A percentile compares a stretch with the other conserved stretches of the same genome.
Conservation (phyloP, 2,113 vertebrate species). For the Prionailurus bengalensis region DNA sequence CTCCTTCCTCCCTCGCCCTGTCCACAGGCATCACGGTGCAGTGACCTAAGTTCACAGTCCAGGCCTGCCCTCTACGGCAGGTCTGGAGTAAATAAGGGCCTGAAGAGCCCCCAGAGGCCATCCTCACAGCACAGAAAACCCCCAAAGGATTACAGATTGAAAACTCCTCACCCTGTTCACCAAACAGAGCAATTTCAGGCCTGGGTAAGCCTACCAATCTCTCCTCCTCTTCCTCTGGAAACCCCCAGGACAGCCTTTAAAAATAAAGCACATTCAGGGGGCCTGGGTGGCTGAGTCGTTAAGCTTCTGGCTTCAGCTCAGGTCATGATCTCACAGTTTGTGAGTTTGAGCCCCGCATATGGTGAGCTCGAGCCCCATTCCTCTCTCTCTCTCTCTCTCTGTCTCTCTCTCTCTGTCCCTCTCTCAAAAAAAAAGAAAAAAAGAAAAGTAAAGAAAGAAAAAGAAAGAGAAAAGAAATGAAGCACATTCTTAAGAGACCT, state of each 20-base stretch:
- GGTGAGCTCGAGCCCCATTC: too few relatives aligned
- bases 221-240: neutral
- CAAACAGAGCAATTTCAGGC: neutral
- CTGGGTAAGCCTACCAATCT: neutral
- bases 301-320: too few relatives aligned
- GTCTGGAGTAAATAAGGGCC: neutral
- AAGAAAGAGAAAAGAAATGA: neutral
- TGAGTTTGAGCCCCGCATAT: too few relatives aligned
- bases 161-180: neutral
- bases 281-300: too few relatives aligned
- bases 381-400: too few relatives aligned
- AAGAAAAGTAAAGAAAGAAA: too few relatives aligned
- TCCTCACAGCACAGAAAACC: neutral
- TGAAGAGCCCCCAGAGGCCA: neutral
- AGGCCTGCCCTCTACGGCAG: neutral
- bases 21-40: neutral
- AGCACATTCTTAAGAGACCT: neutral
- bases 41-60: neutral
- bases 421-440: too few relatives aligned
- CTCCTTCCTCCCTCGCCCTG: neutral
- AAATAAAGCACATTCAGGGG: neutral
- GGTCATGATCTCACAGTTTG: too few relatives aligned
- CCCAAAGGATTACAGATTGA: neutral
- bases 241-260: neutral
- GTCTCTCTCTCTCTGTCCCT: too few relatives aligned